These are phyloP conservation scores for honey bee (Apis mellifera) DNA, from an alignment of 1,140 invertebrate genomes.

Conservation along the genomic window Amel_HAv3.1 CM009932.2:12290001-12290500, in stretches of 20 bases:
- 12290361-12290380: slow-evolving; percentile 1
- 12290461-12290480: neutral
- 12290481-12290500: slow-evolving; percentile 22
- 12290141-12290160: slow-evolving; percentile 41
- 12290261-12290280: slow-evolving; percentile 1
- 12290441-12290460: neutral
- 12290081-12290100: neutral
- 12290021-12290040: neutral
- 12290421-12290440: slow-evolving; percentile 40
- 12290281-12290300: slow-evolving; percentile 9
- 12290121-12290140: slow-evolving; percentile 10
- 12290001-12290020: neutral
- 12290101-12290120: too few species aligned
- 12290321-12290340: neutral
- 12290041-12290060: slow-evolving; percentile 6
- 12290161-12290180: slow-evolving; percentile 47
- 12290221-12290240: slow-evolving; percentile 31
- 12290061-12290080: neutral
- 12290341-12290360: neutral
- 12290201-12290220: slow-evolving; percentile 32
- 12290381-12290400: neutral
- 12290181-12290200: slow-evolving; percentile 37
- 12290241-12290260: slow-evolving; percentile 27
- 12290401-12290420: slow-evolving; percentile 31
- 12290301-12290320: slow-evolving; percentile 10